Percentiles rank a stretch among this genome's conserved stretches.
These are phyloP conservation scores for Ophioderma brevispina DNA, from an alignment of 35 echinoderm and acorn worm species.

Conservation along the genomic window DNA sequence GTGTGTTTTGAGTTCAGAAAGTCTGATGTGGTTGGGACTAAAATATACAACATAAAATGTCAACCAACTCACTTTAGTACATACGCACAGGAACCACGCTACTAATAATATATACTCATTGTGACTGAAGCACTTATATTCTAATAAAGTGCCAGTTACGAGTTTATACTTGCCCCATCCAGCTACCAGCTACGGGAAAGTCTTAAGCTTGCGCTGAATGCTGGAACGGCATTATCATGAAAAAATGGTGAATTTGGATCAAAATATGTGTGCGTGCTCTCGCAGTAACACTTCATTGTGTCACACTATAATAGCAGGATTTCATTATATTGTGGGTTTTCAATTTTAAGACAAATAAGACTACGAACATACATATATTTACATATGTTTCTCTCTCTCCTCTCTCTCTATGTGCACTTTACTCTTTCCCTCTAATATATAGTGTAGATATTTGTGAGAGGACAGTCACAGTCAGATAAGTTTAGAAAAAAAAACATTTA, in stretches of 20 bases:
- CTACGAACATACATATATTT: too few relatives aligned
- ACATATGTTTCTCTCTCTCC: too few relatives aligned
- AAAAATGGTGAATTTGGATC: neutral
- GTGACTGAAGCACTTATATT: neutral
- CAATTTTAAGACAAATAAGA: too few relatives aligned
- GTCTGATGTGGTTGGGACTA: neutral
- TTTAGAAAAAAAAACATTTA: too few relatives aligned
- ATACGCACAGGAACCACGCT: neutral
- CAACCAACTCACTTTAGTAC: neutral
- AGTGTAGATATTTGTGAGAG: too few relatives aligned
- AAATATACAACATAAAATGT: neutral
- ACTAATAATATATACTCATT: constrained; percentile 15
- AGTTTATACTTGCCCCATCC: constrained; percentile 12
- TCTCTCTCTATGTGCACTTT: too few relatives aligned
- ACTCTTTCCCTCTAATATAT: too few relatives aligned
- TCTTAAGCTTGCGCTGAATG: neutral
- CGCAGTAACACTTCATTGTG: neutral
- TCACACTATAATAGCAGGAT: too few relatives aligned
- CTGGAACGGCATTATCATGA: neutral
- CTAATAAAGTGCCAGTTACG: constrained; percentile 9
- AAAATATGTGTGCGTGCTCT: constrained; percentile 6
- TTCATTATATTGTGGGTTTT: too few relatives aligned
- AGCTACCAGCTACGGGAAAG: neutral
- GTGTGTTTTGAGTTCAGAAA: neutral
- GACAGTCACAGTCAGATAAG: too few relatives aligned